These are phyloP conservation scores for Leucophora obtusa DNA, from an alignment of 2,888 invertebrate genomes.

Conservation along the genomic window DNA sequence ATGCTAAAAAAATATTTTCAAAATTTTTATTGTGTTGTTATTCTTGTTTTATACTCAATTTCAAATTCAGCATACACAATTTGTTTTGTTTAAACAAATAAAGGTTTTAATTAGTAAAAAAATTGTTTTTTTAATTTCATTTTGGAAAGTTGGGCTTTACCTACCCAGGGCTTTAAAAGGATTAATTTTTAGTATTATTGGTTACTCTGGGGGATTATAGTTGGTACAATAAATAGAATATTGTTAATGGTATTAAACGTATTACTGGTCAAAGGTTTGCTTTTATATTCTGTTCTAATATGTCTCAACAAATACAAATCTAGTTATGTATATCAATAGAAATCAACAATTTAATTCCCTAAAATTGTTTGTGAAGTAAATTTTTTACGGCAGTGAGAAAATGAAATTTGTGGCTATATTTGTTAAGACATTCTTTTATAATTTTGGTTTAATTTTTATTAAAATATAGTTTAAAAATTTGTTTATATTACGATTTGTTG, in stretches of 20 bases:
- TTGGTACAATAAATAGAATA: conserved; percentile 16
- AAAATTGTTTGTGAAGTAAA: conserved; percentile 23
- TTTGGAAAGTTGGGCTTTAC: conserved; percentile 11
- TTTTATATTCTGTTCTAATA: not conserved
- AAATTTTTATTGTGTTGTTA: conserved; percentile 19
- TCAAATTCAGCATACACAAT: conserved; percentile 30
- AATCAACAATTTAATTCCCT: conserved; percentile 39
- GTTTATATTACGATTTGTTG: conserved; percentile 30
- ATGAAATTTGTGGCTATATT: conserved; percentile 27
- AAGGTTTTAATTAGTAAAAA: conserved; percentile 22
- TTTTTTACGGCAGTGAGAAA: conserved; percentile 52
- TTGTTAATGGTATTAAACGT: conserved; percentile 2
- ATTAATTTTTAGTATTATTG: not conserved
- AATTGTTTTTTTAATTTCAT: not conserved
- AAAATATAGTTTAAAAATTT: conserved; percentile 45
- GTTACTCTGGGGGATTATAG: conserved; percentile 18
- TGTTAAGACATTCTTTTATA: conserved; percentile 30
- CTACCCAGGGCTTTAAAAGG: not conserved
- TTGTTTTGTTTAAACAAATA: conserved; percentile 20
- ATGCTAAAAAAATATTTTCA: conserved; percentile 41
- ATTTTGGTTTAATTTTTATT: conserved; percentile 15
- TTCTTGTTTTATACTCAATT: conserved; percentile 11
- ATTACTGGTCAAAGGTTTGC: conserved; percentile 9
- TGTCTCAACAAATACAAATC: conserved; percentile 24
- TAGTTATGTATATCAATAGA: not conserved